A percentile compares a stretch with the other conserved stretches of the same genome.
Evolutionary conservation across 2,113 vertebrate genomes (phyloP).

Genomic region (Pseudopipra pipra): DNA sequence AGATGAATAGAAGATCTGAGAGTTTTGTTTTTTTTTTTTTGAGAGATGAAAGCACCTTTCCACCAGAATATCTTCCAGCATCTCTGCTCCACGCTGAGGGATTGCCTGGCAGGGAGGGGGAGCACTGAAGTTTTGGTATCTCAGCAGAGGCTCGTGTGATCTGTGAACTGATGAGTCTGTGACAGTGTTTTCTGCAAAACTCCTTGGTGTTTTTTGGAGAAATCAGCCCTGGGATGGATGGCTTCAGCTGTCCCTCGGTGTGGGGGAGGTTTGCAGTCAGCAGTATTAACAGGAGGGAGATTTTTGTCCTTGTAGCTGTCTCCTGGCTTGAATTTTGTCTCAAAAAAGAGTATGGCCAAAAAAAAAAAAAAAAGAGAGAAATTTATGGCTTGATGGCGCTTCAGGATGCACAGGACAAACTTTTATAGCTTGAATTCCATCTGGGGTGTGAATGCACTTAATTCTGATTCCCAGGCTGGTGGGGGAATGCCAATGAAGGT

Average conservation of each 20-base stretch:
- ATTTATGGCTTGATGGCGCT: neutral
- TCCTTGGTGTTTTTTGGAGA: neutral
- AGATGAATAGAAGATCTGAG: neutral
- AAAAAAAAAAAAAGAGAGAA: neutral
- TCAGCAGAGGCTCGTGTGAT: neutral
- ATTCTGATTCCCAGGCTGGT: neutral
- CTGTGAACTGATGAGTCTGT: neutral
- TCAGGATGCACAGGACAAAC: neutral
- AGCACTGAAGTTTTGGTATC: neutral
- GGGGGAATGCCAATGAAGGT: neutral
- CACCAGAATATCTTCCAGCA: neutral
- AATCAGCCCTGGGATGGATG: neutral
- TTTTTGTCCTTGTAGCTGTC: neutral
- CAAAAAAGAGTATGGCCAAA: neutral
- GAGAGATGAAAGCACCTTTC: neutral
- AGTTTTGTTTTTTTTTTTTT: neutral
- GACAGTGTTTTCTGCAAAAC: neutral
- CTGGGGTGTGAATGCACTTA: neutral
- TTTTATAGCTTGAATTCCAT: neutral
- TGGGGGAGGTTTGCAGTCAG: neutral
- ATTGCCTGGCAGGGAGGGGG: neutral
- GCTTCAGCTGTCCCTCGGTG: fast-evolving
- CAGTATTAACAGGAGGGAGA: neutral
- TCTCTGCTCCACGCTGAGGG: neutral
- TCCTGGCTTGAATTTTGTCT: neutral